Percentiles rank a stretch among this genome's conserved stretches.
These are phyloP conservation scores for Reinhardtius hippoglossoides DNA, from an alignment of 2,113 vertebrate species.

Conservation along the genomic window DNA sequence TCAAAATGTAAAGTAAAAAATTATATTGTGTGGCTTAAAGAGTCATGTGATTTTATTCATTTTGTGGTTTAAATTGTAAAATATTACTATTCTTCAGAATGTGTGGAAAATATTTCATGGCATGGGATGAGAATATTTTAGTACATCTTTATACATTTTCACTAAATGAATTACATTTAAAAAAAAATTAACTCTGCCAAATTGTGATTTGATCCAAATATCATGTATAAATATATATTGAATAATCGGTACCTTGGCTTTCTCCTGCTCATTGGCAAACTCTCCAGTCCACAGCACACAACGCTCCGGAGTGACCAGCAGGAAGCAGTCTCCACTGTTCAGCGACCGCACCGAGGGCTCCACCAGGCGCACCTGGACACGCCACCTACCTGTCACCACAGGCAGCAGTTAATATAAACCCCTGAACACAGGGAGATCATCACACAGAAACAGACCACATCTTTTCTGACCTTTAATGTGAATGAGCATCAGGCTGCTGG, in stretches of 20 bases:
- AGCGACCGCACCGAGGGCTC: conserved; percentile 76
- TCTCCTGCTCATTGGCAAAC: conserved; percentile 80
- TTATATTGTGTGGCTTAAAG: no score
- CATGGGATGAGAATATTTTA: no score
- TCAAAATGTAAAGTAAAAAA: no score
- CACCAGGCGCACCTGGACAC: conserved; percentile 84
- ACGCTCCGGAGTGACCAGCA: conserved; percentile 77
- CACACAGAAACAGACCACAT: background rate
- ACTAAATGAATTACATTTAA: no score
- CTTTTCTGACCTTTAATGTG: conserved; percentile 82
- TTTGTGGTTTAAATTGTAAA: no score
- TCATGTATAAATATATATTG: background rate
- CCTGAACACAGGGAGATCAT: background rate
- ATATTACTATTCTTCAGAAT: no score
- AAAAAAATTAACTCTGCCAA: background rate
- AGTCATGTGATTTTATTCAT: no score
- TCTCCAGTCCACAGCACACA: conserved; percentile 84
- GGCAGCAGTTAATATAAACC: conserved; percentile 2
- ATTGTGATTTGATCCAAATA: background rate
- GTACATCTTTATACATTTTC: no score
- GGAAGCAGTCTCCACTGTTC: conserved; percentile 86
- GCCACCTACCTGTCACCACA: conserved; percentile 76
- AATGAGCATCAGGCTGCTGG: conserved; percentile 82
- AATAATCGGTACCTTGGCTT: conserved; percentile 76
- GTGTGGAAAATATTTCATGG: no score